phyloP scores from a whole-genome alignment of 2,113 vertebrate species.

The Percopsis transmontana region DNA sequence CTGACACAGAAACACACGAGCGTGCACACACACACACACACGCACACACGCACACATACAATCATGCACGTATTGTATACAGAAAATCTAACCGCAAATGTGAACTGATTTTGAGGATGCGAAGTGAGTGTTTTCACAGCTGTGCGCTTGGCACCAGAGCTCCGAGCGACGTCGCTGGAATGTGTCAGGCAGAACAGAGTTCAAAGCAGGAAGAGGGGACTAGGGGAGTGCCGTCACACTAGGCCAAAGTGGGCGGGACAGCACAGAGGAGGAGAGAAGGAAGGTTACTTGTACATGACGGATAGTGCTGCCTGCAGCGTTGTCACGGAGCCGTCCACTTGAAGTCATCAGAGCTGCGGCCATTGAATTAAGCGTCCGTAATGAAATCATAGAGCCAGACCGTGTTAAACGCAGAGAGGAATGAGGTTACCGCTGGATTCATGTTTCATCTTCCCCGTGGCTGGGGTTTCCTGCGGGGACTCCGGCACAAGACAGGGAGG shows the following conservation, averaged over 20 bases:
- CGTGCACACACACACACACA: background rate
- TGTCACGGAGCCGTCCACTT: constrained; percentile 61
- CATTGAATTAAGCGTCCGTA: constrained; percentile 57
- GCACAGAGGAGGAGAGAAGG: constrained; percentile 23
- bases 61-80: background rate
- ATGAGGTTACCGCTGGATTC: constrained; percentile 35
- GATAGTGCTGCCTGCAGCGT: constrained; percentile 46
- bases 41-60: background rate
- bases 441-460: constrained; percentile 19
- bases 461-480: background rate
- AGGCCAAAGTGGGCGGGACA: constrained; percentile 7
- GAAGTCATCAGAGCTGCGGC: constrained; percentile 51
- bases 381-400: constrained; percentile 55
- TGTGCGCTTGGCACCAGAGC: constrained; percentile 43
- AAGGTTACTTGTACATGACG: constrained; percentile 47
- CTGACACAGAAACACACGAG: background rate
- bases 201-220: constrained; percentile 1
- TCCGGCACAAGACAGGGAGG: background rate
- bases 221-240: background rate
- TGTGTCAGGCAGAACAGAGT: constrained; percentile 18
- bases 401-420: constrained; percentile 40
- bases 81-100: constrained; percentile 9
- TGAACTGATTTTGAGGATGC: constrained; percentile 23
- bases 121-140: constrained; percentile 53
- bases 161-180: constrained; percentile 12